Conservation (phyloP, 1,140 invertebrate genomes). For the Drosophila athabasca region DNA sequence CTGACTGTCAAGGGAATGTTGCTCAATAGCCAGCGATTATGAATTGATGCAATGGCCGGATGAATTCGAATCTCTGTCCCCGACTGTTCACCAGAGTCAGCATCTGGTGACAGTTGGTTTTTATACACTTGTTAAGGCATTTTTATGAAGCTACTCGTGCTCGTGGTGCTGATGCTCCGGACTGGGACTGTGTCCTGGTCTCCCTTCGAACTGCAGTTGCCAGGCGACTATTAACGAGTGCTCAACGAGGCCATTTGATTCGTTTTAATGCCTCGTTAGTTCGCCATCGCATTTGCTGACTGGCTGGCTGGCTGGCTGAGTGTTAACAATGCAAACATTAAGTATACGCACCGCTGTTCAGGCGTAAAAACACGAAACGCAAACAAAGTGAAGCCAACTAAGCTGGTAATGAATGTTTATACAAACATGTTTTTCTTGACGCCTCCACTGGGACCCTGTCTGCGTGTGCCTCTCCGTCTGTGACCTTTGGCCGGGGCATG, state of each 20-base stretch:
- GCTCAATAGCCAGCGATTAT: slow-evolving; percentile 32
- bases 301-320: neutral
- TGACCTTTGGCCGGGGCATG: slow-evolving; percentile 39
- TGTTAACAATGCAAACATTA: slow-evolving; percentile 45
- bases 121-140: slow-evolving; percentile 38
- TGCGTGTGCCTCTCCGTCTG: slow-evolving; percentile 15
- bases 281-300: neutral
- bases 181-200: neutral
- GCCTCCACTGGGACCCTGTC: slow-evolving; percentile 29
- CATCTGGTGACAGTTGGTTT: slow-evolving; percentile 34
- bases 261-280: slow-evolving; percentile 37
- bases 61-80: slow-evolving; percentile 7
- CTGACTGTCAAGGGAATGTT: slow-evolving; percentile 15
- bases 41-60: slow-evolving; percentile 21
- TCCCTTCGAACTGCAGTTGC: slow-evolving; percentile 12
- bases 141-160: slow-evolving; percentile 5
- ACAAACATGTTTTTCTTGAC: slow-evolving; percentile 35
- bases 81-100: slow-evolving; percentile 15
- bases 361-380: slow-evolving; percentile 22
- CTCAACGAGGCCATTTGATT: slow-evolving; percentile 46
- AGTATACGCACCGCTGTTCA: slow-evolving; percentile 57
- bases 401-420: slow-evolving; percentile 53
- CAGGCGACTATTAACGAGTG: slow-evolving; percentile 30
- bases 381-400: slow-evolving; percentile 41
- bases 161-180: too few species aligned